Evolutionary conservation across 2,113 vertebrate species (phyloP), one percentile per base, ranked within the genome.

Genomic region (Monarcha castaneiventris): DNA sequence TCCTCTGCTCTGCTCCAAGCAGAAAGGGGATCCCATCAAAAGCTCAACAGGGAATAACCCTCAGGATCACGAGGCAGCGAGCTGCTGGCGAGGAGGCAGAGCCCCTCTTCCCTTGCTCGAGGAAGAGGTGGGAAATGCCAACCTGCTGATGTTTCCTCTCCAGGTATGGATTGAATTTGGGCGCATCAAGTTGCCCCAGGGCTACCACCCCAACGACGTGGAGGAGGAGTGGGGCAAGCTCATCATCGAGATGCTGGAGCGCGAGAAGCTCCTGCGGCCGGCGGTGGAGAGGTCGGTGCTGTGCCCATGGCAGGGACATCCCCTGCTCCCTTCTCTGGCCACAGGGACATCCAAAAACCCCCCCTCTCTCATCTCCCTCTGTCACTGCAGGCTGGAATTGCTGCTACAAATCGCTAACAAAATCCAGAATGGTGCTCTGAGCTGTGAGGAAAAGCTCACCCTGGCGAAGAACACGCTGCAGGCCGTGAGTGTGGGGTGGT

Each of bases 171-270:
- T 99, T 62, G 99, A 99, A 91, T 99, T 99, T 93, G 99, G 99
- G 27, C 99, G 99, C 27, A 98, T 99, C 95, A 99, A 99, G 94
- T 97, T 99, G 91, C 99, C 99, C 76, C 98, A 99, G 94, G 99
- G 99, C 49, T 98, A 98, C 95, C 99, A 99, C 94, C 99, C 99
- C 66, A 99, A 99, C 3, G 98, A 99, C 27, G 98, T 99, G 89
- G 99, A 99, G 95, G 99, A 99, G 97, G 99, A 99, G 54, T 99
- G 99, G 99, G 99, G 99, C 35, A 99, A 99, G 89, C 99, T 99
- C 88, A 99, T 99, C 97, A 97, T 99, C 41, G 99, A 99, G 97
- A 99, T 99, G 99, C 97, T 99, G 96, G 99, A 99, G 94, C 98
- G 99, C 6, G 99, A 99, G 96, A 99, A 99, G 96, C 98, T 98